Conservation (phyloP, 2,113 vertebrate genomes). For the Strix uralensis region DNA sequence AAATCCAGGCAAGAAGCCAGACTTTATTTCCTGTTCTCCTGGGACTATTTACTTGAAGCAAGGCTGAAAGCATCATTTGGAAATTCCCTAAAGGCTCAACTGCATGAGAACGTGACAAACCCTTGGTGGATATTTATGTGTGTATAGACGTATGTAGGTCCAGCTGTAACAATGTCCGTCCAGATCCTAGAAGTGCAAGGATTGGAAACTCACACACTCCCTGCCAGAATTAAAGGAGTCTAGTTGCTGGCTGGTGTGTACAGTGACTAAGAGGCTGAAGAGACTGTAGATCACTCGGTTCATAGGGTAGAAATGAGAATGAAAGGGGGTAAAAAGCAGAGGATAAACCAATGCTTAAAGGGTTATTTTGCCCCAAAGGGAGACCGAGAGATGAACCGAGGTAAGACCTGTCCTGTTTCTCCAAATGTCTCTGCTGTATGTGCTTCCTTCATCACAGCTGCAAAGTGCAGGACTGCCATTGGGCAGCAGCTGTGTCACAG, state of each 20-base stretch:
- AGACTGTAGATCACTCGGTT: not conserved
- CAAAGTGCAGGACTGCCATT: not conserved
- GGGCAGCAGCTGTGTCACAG: not conserved
- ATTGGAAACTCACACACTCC: not conserved
- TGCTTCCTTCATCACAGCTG: not conserved
- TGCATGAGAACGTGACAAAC: not conserved
- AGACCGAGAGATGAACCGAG: not conserved
- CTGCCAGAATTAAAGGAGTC: not conserved
- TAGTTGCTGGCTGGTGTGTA: not conserved
- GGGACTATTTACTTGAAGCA: not conserved
- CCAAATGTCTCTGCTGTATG: not conserved
- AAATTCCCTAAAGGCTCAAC: conserved; percentile 2
- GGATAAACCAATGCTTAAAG: not conserved
- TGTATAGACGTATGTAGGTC: not conserved
- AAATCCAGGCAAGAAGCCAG: not conserved
- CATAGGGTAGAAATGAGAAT: not conserved
- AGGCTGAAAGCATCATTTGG: not conserved
- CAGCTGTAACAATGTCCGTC: not conserved
- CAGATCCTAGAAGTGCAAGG: not conserved
- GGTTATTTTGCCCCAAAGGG: not conserved
- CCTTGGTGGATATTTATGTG: not conserved
- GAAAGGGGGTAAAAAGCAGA: not conserved
- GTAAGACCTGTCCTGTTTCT: not conserved
- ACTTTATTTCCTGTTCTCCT: not conserved
- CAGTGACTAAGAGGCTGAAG: not conserved